Conservation (phyloP, 2,888 invertebrate genomes). For the Rhimphoctona megacephalus region DNA sequence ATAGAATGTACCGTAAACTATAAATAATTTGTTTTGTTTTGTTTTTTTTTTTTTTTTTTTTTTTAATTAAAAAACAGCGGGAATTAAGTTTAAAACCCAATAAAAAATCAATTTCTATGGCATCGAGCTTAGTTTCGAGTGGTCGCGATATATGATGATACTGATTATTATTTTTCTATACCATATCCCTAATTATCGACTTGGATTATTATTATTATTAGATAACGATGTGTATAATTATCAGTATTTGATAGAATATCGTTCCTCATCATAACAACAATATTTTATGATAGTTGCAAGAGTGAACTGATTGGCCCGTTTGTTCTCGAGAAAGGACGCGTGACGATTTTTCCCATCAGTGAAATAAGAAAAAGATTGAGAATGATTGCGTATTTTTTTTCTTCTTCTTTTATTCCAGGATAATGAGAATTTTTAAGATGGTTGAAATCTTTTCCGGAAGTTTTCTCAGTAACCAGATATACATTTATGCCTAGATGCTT, state of each 20-base stretch:
- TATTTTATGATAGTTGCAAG: constrained; percentile 2
- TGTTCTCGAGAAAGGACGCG: constrained; percentile 46
- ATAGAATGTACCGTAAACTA: too few species aligned
- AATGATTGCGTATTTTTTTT: constrained; percentile 28
- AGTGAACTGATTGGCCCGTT: constrained; percentile 38
- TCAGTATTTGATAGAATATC: neutral
- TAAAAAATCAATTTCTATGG: neutral
- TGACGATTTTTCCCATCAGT: constrained; percentile 54
- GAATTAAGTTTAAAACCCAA: too few species aligned
- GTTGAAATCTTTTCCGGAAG: constrained; percentile 42
- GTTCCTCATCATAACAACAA: neutral
- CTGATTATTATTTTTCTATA: neutral
- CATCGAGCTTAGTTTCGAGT: too few species aligned
- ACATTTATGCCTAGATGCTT: neutral
- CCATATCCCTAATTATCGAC: neutral
- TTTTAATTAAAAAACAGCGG: too few species aligned
- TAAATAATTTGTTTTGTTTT: too few species aligned
- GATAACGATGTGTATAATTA: neutral
- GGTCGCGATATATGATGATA: too few species aligned
- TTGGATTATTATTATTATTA: neutral
- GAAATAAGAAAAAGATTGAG: constrained; percentile 29
- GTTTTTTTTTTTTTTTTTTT: too few species aligned
- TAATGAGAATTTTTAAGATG: constrained; percentile 58
- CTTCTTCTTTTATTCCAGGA: constrained; percentile 33
- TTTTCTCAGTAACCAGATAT: constrained; percentile 9